These are phyloP conservation scores for Bovichtus variegatus DNA, from an alignment of 2,797 vertebrate genomes.

Conservation along the genomic window DNA sequence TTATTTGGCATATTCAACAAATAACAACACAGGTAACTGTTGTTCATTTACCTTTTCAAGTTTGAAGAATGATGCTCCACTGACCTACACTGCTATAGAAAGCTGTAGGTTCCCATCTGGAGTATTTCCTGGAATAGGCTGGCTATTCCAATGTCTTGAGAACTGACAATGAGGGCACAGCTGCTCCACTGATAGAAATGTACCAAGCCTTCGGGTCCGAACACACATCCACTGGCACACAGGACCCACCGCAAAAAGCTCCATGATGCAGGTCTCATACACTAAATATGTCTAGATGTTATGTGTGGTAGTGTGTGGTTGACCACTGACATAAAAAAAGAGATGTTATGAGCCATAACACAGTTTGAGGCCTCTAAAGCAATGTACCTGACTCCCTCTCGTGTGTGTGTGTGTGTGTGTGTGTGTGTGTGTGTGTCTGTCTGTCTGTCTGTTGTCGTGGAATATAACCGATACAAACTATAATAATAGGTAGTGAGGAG, in stretches of 20 bases:
- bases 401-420: too few species aligned
- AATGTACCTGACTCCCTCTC: background rate
- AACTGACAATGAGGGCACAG: slow-evolving; percentile 19
- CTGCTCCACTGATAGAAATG: slow-evolving; percentile 5
- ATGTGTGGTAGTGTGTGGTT: background rate
- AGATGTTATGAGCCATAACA: background rate
- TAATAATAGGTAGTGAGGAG: too few species aligned
- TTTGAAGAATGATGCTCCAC: slow-evolving; percentile 20
- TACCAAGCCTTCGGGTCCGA: background rate
- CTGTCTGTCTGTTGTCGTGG: too few species aligned
- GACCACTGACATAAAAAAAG: background rate
- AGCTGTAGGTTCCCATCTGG: slow-evolving; percentile 25
- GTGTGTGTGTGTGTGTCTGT: too few species aligned
- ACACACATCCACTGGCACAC: background rate
- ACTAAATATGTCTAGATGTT: slow-evolving; percentile 1
- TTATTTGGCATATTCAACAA: background rate
- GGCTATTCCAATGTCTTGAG: slow-evolving; percentile 13
- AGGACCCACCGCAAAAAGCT: background rate
- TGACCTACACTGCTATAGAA: slow-evolving; percentile 13
- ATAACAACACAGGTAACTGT: background rate
- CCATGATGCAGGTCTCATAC: slow-evolving; percentile 4
- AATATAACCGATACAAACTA: too few species aligned
- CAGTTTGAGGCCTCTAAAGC: background rate
- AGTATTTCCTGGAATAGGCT: slow-evolving; percentile 16
- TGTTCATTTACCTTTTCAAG: slow-evolving; percentile 17